Conservation (phyloP, 2,888 invertebrate species). For the Ectobius pallidus region DNA sequence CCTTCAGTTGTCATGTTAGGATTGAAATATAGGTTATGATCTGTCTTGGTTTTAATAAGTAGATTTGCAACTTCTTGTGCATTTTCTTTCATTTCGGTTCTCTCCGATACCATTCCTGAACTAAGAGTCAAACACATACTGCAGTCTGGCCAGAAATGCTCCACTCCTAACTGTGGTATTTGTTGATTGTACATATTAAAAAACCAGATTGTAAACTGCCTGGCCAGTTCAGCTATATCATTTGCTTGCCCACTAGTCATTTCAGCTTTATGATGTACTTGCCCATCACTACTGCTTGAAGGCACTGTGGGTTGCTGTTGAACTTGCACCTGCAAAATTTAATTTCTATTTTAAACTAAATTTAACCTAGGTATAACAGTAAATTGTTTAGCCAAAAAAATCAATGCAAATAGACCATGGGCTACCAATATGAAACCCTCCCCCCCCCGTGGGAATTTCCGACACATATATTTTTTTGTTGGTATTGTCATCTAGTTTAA, state of each 20-base stretch:
- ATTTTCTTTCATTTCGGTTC: slow-evolving; percentile 49
- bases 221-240: slow-evolving; percentile 57
- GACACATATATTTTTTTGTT: too few relatives aligned
- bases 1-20: slow-evolving; percentile 65
- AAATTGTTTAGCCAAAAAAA: too few relatives aligned
- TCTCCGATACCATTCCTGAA: slow-evolving; percentile 46
- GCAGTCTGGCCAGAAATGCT: slow-evolving; percentile 64
- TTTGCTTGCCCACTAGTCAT: slow-evolving; percentile 47
- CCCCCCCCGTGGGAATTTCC: too few relatives aligned
- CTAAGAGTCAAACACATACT: slow-evolving; percentile 52
- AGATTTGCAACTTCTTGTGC: slow-evolving; percentile 52
- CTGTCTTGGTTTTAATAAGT: slow-evolving; percentile 53
- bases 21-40: slow-evolving; percentile 62
- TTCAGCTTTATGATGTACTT: slow-evolving; percentile 52
- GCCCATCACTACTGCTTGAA: neutral
- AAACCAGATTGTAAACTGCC: slow-evolving; percentile 66
- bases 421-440: too few relatives aligned
- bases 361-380: too few relatives aligned
- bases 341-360: too few relatives aligned
- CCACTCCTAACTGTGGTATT: slow-evolving; percentile 52
- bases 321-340: too few relatives aligned
- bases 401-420: too few relatives aligned
- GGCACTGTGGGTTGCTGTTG: neutral
- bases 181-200: slow-evolving; percentile 57
- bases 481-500: too few relatives aligned